Conservation (phyloP, 2,888 invertebrate genomes). For the Gisinianus flammeolus region DNA sequence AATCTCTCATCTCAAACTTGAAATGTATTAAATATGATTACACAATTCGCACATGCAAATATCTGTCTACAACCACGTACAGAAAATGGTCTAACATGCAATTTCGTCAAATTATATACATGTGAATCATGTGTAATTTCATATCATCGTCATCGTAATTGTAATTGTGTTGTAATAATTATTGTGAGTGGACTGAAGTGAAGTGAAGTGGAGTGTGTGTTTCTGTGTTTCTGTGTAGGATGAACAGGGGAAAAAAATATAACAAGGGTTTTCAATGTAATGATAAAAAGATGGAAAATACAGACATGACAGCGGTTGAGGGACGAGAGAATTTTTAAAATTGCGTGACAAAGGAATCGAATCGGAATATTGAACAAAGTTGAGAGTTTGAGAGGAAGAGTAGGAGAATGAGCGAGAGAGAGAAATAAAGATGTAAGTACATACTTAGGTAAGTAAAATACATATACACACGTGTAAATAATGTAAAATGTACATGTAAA, state of each 20-base stretch:
- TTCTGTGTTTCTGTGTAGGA: not conserved
- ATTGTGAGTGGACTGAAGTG: too few species aligned
- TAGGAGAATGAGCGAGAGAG: not conserved
- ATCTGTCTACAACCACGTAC: constrained; percentile 17
- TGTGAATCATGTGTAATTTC: constrained; percentile 25
- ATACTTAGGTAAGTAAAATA: not conserved
- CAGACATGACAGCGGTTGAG: not conserved
- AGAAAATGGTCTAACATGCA: constrained; percentile 3
- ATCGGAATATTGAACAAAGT: not conserved
- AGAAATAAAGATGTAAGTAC: not conserved
- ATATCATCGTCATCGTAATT: not conserved
- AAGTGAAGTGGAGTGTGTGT: too few species aligned
- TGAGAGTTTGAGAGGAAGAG: not conserved
- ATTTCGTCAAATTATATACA: constrained; percentile 23
- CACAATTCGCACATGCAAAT: constrained; percentile 36
- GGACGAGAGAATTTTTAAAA: too few species aligned
- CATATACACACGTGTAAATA: not conserved
- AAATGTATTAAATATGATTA: constrained; percentile 2
- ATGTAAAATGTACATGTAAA: not conserved
- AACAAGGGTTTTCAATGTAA: constrained; percentile 1
- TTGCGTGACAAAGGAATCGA: not conserved
- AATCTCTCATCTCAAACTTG: too few species aligned
- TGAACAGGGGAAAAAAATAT: not conserved
- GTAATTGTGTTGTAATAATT: constrained; percentile 9
- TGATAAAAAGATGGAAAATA: not conserved